Evolutionary conservation across 2,113 vertebrate species (phyloP).

Genomic region (Bostrychus sinensis): DNA sequence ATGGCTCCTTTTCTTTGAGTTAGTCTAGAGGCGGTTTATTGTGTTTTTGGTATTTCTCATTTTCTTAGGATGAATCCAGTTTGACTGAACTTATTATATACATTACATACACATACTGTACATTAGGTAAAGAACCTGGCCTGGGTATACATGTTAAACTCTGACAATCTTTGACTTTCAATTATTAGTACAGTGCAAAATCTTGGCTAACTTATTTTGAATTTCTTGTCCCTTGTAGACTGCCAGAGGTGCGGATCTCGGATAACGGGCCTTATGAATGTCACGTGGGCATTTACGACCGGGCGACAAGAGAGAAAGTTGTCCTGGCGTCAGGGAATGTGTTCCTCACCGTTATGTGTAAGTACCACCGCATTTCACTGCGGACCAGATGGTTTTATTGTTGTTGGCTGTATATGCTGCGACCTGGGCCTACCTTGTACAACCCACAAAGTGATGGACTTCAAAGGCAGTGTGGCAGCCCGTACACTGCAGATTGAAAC

Average conservation of each 20-base stretch:
- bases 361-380: slow-evolving; percentile 68
- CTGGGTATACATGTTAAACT: too few relatives aligned
- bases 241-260: slow-evolving; percentile 93
- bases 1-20: too few relatives aligned
- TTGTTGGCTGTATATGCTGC: background rate
- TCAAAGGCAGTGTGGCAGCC: slow-evolving; percentile 26
- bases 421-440: background rate
- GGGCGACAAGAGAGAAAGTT: slow-evolving; percentile 93
- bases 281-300: slow-evolving; percentile 96
- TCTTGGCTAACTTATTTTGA: background rate
- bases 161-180: too few relatives aligned
- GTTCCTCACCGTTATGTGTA: slow-evolving; percentile 97
- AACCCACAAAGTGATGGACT: slow-evolving; percentile 5
- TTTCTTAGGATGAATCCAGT: too few relatives aligned
- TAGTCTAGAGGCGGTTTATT: too few relatives aligned
- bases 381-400: background rate
- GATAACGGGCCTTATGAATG: slow-evolving; percentile 98
- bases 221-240: slow-evolving; percentile 72
- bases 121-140: too few relatives aligned
- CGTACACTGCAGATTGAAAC: slow-evolving; percentile 18
- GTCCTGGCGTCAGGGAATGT: slow-evolving; percentile 93
- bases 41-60: too few relatives aligned
- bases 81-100: too few relatives aligned
- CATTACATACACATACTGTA: too few relatives aligned
- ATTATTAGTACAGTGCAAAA: background rate